A percentile compares a stretch with the other conserved stretches of the same genome.
phyloP scores from a whole-genome alignment of 2,797 vertebrate genomes.

The Diglossa cyanea region DNA sequence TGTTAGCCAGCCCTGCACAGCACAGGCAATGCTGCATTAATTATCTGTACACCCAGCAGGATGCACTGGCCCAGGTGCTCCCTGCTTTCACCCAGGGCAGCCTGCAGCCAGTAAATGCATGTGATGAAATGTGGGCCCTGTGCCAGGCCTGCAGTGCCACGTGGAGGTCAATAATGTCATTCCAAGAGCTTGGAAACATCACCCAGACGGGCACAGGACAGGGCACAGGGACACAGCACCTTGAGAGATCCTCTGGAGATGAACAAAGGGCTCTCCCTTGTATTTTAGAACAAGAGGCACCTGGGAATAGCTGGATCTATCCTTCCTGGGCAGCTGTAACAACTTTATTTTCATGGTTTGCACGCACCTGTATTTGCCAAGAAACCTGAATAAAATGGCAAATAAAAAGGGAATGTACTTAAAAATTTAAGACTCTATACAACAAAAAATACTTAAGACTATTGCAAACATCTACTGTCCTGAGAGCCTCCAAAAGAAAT shows the following conservation, averaged over 20 bases:
- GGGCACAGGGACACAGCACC: not conserved
- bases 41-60: fast-evolving
- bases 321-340: not conserved
- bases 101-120: not conserved
- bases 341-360: not conserved
- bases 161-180: not conserved
- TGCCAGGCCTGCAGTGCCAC: not conserved
- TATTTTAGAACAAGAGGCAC: not conserved
- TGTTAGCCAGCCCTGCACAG: not conserved
- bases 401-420: not conserved
- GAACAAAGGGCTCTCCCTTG: not conserved
- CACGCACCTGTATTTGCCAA: not conserved
- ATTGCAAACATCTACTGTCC: not conserved
- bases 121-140: not conserved
- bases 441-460: not conserved
- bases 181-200: not conserved
- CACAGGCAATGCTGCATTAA: not conserved
- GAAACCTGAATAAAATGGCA: not conserved
- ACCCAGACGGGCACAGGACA: not conserved
- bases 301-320: not conserved
- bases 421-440: not conserved
- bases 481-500: not conserved
- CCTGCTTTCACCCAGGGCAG: not conserved
- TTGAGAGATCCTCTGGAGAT: not conserved
- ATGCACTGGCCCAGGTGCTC: not conserved